A percentile compares a stretch with the other conserved stretches of the same genome.
phyloP scores from a whole-genome alignment of 1,140 invertebrate genomes.

The Paralvinella palmiformis region DNA sequence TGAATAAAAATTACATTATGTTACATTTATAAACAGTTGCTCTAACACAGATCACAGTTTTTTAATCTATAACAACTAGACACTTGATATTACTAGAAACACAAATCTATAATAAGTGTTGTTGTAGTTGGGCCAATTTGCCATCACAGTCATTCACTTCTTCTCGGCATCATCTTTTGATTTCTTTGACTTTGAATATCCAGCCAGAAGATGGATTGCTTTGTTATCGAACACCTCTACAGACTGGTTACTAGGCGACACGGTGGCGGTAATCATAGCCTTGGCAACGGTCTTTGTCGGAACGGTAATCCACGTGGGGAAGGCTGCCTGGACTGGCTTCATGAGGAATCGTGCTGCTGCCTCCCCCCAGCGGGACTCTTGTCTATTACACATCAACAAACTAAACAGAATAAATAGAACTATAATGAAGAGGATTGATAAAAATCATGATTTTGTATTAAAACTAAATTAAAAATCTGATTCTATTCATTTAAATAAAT shows the following conservation, averaged over 20 bases:
- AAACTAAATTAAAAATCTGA: neutral
- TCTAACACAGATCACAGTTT: no score
- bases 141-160: no score
- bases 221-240: neutral
- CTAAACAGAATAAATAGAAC: neutral
- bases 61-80: no score
- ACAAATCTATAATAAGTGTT: no score
- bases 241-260: neutral
- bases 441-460: neutral
- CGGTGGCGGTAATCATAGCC: neutral
- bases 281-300: neutral
- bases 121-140: no score
- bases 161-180: no score
- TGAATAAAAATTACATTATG: no score
- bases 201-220: neutral
- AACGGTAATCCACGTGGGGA: neutral
- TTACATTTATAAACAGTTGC: no score
- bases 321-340: neutral
- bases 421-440: neutral
- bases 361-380: conserved; percentile 30
- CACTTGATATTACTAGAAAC: no score
- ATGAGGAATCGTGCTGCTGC: neutral
- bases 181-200: neutral
- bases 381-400: conserved; percentile 37
- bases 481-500: neutral